Evolutionary conservation across 2,113 vertebrate genomes (phyloP).

Genomic region (Leptobrachium leishanense): DNA sequence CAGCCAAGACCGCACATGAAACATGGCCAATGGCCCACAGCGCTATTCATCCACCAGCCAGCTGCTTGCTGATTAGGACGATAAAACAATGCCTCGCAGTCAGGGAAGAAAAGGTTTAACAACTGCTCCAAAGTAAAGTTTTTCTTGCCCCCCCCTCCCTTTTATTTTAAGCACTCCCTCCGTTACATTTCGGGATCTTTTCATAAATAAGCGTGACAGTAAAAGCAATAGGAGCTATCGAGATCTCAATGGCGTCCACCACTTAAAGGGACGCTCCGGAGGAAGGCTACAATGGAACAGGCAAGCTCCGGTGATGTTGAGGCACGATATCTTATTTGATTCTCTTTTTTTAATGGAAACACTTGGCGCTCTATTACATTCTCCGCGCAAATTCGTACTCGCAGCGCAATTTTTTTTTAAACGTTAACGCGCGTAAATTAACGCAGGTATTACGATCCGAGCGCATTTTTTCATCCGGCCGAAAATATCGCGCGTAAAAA

Average conservation of each 20-base stretch:
- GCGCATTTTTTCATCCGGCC: no score
- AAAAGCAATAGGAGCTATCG: background rate
- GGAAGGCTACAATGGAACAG: no score
- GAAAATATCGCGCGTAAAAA: no score
- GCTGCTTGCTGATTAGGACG: slow-evolving; percentile 97
- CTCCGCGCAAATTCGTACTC: no score
- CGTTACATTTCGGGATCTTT: background rate
- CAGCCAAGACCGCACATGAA: slow-evolving; percentile 98
- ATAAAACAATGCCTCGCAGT: slow-evolving; percentile 77
- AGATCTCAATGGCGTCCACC: background rate
- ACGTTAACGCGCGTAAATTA: no score
- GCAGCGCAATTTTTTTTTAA: no score
- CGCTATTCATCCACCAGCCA: slow-evolving; percentile 89
- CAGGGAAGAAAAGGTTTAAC: slow-evolving; percentile 77
- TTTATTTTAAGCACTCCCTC: slow-evolving; percentile 7
- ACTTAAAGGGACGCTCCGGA: background rate
- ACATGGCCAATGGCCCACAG: slow-evolving; percentile 87
- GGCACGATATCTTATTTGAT: no score
- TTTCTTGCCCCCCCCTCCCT: slow-evolving; percentile 16
- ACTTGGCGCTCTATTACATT: no score
- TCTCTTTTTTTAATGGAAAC: no score
- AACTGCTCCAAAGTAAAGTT: slow-evolving; percentile 53
- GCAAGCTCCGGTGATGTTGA: no score
- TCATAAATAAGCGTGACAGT: background rate
- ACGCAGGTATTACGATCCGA: no score